phyloP scores from a whole-genome alignment of 2,797 vertebrate genomes.

The Myoxocephalus aenaeus region DNA sequence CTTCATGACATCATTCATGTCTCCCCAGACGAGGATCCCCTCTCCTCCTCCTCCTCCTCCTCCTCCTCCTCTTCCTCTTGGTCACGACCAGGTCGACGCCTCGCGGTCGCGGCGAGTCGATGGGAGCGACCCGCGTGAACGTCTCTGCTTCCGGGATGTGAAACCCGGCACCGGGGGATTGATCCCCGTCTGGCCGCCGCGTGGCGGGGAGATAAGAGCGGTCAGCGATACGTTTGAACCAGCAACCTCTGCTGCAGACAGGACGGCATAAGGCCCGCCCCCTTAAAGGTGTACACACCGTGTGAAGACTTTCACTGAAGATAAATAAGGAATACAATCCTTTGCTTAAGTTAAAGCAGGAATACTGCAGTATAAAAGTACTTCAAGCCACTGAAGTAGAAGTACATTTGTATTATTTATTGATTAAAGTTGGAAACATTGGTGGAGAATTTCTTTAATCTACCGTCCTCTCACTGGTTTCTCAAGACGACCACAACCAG shows the following conservation, averaged over 20 bases:
- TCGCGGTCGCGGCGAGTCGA: slow-evolving; percentile 65
- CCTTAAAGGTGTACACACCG: slow-evolving; percentile 56
- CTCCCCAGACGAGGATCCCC: too few species aligned
- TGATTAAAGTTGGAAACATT: too few species aligned
- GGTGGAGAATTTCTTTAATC: too few species aligned
- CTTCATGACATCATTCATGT: slow-evolving; percentile 28
- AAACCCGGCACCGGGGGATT: slow-evolving; percentile 81
- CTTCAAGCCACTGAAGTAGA: not conserved
- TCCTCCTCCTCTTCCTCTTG: too few species aligned
- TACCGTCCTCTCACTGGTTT: too few species aligned
- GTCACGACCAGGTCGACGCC: slow-evolving; percentile 36
- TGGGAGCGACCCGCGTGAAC: slow-evolving; percentile 79
- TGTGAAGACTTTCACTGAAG: slow-evolving; percentile 19
- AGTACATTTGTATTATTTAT: not conserved
- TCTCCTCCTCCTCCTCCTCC: too few species aligned
- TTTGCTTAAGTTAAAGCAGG: not conserved
- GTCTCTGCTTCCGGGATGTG: slow-evolving; percentile 79
- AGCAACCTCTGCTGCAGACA: slow-evolving; percentile 70
- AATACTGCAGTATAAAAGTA: not conserved
- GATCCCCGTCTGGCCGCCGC: slow-evolving; percentile 78
- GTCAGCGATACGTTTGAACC: slow-evolving; percentile 77
- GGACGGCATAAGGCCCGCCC: slow-evolving; percentile 36
- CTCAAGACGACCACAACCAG: too few species aligned
- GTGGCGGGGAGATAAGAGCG: slow-evolving; percentile 72
- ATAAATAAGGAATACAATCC: too few species aligned